Evolutionary conservation across 2,888 invertebrate species (phyloP).

Genomic region (Mesoligia furuncula): DNA sequence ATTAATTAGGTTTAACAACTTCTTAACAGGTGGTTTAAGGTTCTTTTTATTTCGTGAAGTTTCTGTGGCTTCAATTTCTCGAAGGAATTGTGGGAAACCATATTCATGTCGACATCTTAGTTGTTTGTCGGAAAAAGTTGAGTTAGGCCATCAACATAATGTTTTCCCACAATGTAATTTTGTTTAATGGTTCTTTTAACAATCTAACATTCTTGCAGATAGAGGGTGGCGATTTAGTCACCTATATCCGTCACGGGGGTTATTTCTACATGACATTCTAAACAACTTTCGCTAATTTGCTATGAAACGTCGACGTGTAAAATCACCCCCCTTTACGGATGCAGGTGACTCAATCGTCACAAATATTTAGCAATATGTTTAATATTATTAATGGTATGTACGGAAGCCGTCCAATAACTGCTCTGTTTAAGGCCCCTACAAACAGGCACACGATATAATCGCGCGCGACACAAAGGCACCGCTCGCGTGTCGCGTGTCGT

Average conservation of each 20-base stretch:
- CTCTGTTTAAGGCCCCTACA: neutral
- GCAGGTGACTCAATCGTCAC: neutral
- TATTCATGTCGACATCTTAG: neutral
- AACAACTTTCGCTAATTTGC: neutral
- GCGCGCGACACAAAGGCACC: no score
- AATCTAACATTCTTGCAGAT: neutral
- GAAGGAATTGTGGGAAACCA: conserved; percentile 5
- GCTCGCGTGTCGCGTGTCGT: no score
- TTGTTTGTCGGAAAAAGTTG: neutral
- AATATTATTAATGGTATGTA: neutral
- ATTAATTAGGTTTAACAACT: conserved; percentile 54
- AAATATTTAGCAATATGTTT: neutral
- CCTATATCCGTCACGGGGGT: neutral
- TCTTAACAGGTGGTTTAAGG: conserved; percentile 29
- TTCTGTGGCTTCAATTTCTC: conserved; percentile 7
- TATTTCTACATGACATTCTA: neutral
- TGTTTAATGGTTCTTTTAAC: neutral
- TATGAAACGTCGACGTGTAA: neutral
- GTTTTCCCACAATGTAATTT: neutral
- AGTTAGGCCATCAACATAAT: neutral
- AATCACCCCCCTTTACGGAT: no score
- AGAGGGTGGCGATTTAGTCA: neutral
- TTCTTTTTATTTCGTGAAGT: conserved; percentile 19
- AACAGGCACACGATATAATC: no score
- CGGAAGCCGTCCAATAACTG: neutral